Base-by-base conservation (phyloP, 2,888 invertebrate genomes). In the Clistopyga incitator region DNA sequence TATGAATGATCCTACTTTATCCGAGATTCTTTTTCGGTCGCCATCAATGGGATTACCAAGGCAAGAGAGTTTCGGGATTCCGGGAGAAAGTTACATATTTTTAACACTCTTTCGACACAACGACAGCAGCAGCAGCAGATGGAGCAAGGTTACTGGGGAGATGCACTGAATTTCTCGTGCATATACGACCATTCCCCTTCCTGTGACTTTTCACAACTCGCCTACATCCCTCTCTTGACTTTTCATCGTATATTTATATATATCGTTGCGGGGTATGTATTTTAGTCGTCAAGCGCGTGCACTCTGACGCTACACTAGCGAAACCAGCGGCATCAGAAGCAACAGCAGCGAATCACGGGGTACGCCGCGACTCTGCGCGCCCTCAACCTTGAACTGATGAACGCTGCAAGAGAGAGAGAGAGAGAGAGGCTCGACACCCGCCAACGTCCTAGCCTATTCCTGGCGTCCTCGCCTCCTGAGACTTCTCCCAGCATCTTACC, bases 331-430 rank as follows among this genome's bases (percentile, higher is more conserved):
- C 75, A 68, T n/a, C 74, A 45, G 52, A 78, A 47, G 72, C 67
- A 74, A 38, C 50, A 42, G 20, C 56, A 45, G 13, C 64, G 42
- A 38, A 50, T 64, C 25, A 64, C 61, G 65, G 38, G 71, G 45
- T 59, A 76, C 64, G 61, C 71, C 82, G 84, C 52, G 71, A 77
- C 81, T 77, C 81, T 38, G 38, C 85, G 86, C 85, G 89, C 88
- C 88, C 89, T 88, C 92, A 92, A 92, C 92, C 92, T 92, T 92
- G 92, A 92, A 92, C 92, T 90, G 91, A 90, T 90, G 90, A 90
- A 89, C 89, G 89, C 86, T 50, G 45, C 23, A 20, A 59, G 56
- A 23, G 6, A 72, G 71, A 45, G 59, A 23, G 47, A 74, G 38
- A 74, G 74, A 74, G 72, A 50, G 64, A 23, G 38, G 67, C 45